These are phyloP conservation scores for Xenus cinereus DNA, from an alignment of 2,113 vertebrate species.

Conservation along the genomic window DNA sequence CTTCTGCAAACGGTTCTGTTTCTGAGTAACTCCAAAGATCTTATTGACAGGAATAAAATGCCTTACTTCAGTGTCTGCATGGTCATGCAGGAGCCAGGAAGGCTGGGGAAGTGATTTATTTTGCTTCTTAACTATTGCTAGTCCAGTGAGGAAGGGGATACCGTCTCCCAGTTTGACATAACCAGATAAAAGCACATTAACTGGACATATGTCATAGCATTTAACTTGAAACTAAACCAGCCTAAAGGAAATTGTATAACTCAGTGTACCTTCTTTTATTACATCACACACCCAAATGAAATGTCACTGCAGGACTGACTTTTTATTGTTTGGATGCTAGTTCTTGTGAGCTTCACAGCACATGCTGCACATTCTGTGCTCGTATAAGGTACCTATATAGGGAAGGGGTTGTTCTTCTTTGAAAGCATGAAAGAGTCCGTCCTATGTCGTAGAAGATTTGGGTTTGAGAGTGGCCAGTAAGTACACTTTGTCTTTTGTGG, in stretches of 20 bases:
- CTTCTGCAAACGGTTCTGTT: neutral
- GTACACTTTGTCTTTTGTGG: neutral
- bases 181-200: neutral
- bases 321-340: neutral
- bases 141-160: neutral
- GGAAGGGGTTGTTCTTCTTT: neutral
- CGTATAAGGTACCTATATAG: too few species aligned
- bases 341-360: neutral
- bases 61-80: neutral
- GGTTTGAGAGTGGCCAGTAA: neutral
- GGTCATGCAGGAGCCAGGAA: neutral
- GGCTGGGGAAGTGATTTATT: neutral
- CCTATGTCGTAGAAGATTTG: neutral
- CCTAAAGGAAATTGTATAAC: neutral
- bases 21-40: neutral
- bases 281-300: neutral
- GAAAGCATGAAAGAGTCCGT: neutral
- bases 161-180: neutral
- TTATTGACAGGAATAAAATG: neutral
- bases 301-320: neutral
- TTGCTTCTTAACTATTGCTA: neutral
- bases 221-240: neutral
- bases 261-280: neutral
- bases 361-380: neutral
- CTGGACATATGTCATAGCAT: neutral